Evolutionary conservation across 1,140 invertebrate genomes (phyloP).

Genomic region (Euura lappo): DNA sequence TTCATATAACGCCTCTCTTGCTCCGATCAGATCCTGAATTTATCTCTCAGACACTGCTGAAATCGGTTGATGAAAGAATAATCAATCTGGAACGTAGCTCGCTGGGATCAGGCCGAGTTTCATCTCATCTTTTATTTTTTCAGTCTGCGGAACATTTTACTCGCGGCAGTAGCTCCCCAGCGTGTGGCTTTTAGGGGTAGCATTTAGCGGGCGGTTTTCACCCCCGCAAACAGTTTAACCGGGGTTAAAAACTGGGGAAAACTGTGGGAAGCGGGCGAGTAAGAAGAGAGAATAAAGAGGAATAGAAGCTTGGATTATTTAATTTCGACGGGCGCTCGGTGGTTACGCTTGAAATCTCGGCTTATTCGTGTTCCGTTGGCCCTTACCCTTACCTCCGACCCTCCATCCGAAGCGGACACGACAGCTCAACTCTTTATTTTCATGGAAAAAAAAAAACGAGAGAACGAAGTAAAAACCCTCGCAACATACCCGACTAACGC

Average conservation of each 20-base stretch:
- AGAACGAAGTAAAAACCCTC: no score
- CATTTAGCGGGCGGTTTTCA: slow-evolving; percentile 5
- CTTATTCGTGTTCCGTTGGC: slow-evolving; percentile 7
- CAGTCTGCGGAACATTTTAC: neutral
- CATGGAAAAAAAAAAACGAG: neutral
- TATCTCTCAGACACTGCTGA: no score
- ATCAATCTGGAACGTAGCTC: no score
- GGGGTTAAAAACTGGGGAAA: neutral
- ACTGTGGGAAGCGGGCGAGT: slow-evolving; percentile 28
- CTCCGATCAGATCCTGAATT: no score
- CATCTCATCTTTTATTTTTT: neutral
- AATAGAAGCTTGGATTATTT: slow-evolving; percentile 11
- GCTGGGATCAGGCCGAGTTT: no score
- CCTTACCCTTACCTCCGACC: neutral
- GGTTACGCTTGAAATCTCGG: slow-evolving; percentile 13
- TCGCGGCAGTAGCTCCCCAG: neutral
- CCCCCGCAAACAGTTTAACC: slow-evolving; percentile 2
- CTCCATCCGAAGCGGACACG: neutral
- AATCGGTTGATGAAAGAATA: no score
- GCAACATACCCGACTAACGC: no score
- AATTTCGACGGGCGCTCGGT: slow-evolving; percentile 9
- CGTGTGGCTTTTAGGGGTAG: neutral
- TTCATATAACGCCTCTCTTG: no score
- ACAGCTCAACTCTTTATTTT: slow-evolving; percentile 12
- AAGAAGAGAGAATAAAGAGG: slow-evolving; percentile 25